Base-by-base conservation (phyloP, 2,113 vertebrate genomes). In the Baryphthengus martii region DNA sequence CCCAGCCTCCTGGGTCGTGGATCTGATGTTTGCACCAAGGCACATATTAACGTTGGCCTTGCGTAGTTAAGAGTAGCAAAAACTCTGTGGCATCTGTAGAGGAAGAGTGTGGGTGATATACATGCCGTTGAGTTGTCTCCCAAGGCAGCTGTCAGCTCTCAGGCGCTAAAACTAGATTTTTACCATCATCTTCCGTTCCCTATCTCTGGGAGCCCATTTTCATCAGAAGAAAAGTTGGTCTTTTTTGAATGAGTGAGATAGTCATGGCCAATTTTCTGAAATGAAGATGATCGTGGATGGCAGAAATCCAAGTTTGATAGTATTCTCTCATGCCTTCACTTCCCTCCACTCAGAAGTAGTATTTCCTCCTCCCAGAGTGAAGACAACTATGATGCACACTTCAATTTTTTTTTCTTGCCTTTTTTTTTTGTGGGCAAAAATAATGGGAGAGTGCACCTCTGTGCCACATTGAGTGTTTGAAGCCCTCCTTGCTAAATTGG, bases 391-490 rank as follows among this genome's bases (percentile, higher is more conserved):
- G 40, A 61, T 6, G 11, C 7, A 21, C 1, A 1, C n/a, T 78
- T 94, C 40, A 78, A 70, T n/a, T 35, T 35, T 33, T 56, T 21
- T 56, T 26, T 6, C 19, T 10, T 7, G 0, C 17, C 5, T 3
- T 17, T 55, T 75, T 52, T 52, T 65, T 20, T 31, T 61, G 13
- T 5, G 31, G 18, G 16, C 9, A 90, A 26, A 68, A 87, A 35
- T 24, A 66, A 24, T 6, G 19, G 21, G 29, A 74, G 3, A 3
- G 18, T 90, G 25, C 3, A 2, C 13, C 15, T 67, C 17, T 21
- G 5, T 45, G 20, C 16, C 40, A 12, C 0, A 0, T 5, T 0
- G 1, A 21, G n/a, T 29, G 29, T 61, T 65, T 26, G 21, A 71
- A 70, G 50, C 33, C 39, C 45, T 73, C 26, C 65, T 56, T 61